Base-by-base conservation (phyloP, 1,140 invertebrate species). In the Cydia fagiglandana region DNA sequence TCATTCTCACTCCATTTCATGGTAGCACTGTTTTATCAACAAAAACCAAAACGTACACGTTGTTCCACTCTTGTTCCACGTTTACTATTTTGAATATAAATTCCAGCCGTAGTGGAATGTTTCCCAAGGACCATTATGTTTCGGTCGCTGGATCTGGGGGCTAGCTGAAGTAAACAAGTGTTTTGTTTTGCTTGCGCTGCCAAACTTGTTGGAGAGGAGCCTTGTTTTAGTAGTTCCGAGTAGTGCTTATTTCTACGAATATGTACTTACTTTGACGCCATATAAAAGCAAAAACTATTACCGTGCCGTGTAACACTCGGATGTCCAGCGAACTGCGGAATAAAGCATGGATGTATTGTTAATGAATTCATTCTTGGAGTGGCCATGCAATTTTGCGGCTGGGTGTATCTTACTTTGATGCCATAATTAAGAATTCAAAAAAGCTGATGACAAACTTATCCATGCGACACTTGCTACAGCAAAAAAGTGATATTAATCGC, bases 81-180 rank as follows among this genome's bases (percentile, higher is more conserved):
- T 34, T 66, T 38, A 66, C 30, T 34, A 10, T 66, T 66, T 38
- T 45, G 66, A 17, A 70, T 70, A 38, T 68, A 15, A 34, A 68
- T 15, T 45, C 66, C 38, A 34, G 30, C n/a, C 30, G 6, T 20
- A 24, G n/a, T 38, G 30, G 66, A 38, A 70, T 70, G 30, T 70
- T 70, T 38, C 34, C 30, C 15, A 17, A 38, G 66, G 4, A 34
- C 64, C 34, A 70, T 70, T 41, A 70, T 45, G 66, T 70, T 70
- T 70, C 66, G 66, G 34, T 70, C 66, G 24, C 34, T 45, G 66
- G 34, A 41, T 41, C 15, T n/a, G 34, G 34, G 30, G 56, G 53
- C 3, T 24, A 24, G 56, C 24, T 70, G 64, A 68, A 68, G 30
- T 70, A 38, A 70, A 70, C 66, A 70, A 70, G 34, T 9, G 64